Evolutionary conservation across 2,888 invertebrate species (phyloP).

Genomic region (Embidobia sp.): DNA sequence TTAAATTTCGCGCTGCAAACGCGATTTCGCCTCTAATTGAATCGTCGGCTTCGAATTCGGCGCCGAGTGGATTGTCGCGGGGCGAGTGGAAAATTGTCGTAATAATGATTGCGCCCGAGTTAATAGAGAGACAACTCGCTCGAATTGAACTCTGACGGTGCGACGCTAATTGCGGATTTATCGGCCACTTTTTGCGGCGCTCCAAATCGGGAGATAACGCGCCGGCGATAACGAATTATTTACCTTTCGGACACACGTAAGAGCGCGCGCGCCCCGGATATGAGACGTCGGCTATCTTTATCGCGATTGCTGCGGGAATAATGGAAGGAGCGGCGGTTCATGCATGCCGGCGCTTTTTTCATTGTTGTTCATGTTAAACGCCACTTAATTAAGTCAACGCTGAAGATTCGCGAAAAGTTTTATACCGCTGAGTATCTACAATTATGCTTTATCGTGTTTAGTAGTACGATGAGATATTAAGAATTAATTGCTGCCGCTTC

Average conservation of each 20-base stretch:
- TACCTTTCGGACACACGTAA: conserved; percentile 73
- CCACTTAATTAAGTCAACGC: conserved; percentile 58
- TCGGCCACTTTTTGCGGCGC: conserved; percentile 71
- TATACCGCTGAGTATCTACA: conserved; percentile 1
- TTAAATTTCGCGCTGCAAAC: conserved; percentile 49
- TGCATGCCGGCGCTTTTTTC: conserved; percentile 39
- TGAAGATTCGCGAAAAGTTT: conserved; percentile 29
- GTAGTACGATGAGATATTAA: conserved; percentile 9
- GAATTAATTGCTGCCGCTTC: conserved; percentile 12
- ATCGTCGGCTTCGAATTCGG: conserved; percentile 34
- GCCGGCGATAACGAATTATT: conserved; percentile 66
- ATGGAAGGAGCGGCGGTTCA: conserved; percentile 29
- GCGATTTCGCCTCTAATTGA: conserved; percentile 46
- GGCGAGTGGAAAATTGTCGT: too few relatives aligned
- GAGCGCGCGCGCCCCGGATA: conserved; percentile 67
- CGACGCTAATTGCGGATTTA: conserved; percentile 76
- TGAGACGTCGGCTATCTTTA: conserved; percentile 63
- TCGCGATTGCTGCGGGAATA: conserved; percentile 54
- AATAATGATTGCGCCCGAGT: too few relatives aligned
- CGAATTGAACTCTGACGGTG: conserved; percentile 69
- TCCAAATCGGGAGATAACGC: conserved; percentile 66
- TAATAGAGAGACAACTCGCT: conserved; percentile 73
- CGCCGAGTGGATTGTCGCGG: too few relatives aligned
- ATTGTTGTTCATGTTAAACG: conserved; percentile 45
- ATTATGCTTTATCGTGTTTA: conserved; percentile 35